These are phyloP conservation scores for Hassar affinis DNA, from an alignment of 2,113 vertebrate genomes.

Conservation along the genomic window DNA sequence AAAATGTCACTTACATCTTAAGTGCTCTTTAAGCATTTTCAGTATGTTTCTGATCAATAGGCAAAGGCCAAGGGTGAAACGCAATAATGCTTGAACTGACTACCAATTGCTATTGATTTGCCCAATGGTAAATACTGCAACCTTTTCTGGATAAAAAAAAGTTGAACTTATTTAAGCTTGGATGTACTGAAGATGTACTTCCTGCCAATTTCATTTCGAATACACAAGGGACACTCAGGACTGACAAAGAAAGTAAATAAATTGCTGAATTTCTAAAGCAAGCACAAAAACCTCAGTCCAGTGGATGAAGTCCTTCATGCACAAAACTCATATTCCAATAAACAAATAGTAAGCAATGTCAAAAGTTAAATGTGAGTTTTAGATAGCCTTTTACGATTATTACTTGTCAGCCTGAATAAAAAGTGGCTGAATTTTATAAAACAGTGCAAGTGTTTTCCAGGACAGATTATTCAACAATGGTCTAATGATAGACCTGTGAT, in stretches of 20 bases:
- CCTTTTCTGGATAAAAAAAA: constrained; percentile 8
- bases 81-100: constrained; percentile 11
- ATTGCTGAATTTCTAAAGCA: constrained; percentile 22
- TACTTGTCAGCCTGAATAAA: not conserved
- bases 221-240: constrained; percentile 30
- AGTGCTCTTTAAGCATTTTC: constrained; percentile 26
- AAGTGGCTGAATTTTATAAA: not conserved
- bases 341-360: not conserved
- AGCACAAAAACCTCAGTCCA: not conserved
- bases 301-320: not conserved
- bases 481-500: not conserved
- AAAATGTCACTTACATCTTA: constrained; percentile 34
- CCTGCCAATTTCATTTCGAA: constrained; percentile 21
- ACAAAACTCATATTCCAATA: not conserved
- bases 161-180: constrained; percentile 20
- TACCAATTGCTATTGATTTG: constrained; percentile 5
- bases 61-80: constrained; percentile 7
- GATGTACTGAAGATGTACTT: not conserved
- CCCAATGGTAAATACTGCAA: constrained; percentile 10
- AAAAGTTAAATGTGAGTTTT: not conserved
- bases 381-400: not conserved
- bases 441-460: not conserved
- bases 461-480: not conserved
- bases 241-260: constrained; percentile 45
- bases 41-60: constrained; percentile 29